Evolutionary conservation across 1,140 invertebrate species (phyloP).

Genomic region (Drosophila kikkawai): DNA sequence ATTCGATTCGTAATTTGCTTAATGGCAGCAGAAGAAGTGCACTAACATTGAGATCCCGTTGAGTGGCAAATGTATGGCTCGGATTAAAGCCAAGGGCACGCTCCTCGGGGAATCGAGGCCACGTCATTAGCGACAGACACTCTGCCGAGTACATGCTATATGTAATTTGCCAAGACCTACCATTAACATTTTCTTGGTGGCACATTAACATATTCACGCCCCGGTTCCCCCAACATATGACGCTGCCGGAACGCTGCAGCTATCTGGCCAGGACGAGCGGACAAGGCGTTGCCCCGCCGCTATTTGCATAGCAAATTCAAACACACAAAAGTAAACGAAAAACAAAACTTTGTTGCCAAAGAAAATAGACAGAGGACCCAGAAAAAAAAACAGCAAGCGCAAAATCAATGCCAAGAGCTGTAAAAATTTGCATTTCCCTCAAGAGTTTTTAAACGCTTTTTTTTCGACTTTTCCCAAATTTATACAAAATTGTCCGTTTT

Average conservation of each 20-base stretch:
- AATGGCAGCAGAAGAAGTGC: conserved; percentile 65
- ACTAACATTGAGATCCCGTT: conserved; percentile 57
- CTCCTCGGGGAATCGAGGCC: neutral
- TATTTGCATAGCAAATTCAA: conserved; percentile 76
- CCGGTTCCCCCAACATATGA: conserved; percentile 50
- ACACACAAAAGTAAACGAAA: conserved; percentile 72
- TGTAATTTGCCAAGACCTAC: conserved; percentile 1
- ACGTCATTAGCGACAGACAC: conserved; percentile 10
- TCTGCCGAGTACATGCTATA: neutral
- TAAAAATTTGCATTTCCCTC: conserved; percentile 76
- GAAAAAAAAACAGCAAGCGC: conserved; percentile 46
- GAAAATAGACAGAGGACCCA: conserved; percentile 51
- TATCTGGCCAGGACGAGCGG: conserved; percentile 28
- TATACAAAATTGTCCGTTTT: conserved; percentile 45
- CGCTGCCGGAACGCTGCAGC: neutral
- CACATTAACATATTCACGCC: conserved; percentile 66
- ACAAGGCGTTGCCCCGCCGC: conserved; percentile 45
- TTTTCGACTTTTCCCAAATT: conserved; percentile 49
- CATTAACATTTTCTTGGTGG: conserved; percentile 16
- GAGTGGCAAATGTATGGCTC: conserved; percentile 55
- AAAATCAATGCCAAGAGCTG: conserved; percentile 79
- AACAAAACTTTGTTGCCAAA: conserved; percentile 59
- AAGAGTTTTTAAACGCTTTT: conserved; percentile 48
- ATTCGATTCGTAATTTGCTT: conserved; percentile 70
- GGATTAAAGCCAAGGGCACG: conserved; percentile 14